phyloP scores from a whole-genome alignment of 2,888 invertebrate species.

The Ennomos quercinarius region DNA sequence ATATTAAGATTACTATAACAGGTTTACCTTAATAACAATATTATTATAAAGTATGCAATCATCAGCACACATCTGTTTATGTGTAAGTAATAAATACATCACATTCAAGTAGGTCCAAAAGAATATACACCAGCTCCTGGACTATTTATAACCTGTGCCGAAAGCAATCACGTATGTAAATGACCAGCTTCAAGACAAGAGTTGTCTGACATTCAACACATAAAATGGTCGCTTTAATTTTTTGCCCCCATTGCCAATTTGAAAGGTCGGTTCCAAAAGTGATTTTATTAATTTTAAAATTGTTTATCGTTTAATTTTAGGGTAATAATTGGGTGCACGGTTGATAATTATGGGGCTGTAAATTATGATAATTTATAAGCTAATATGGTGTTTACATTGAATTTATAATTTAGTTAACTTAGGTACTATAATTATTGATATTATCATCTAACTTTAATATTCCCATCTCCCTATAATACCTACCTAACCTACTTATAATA shows the following conservation, averaged over 20 bases:
- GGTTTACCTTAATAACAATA: too few relatives aligned
- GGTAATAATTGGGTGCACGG: conserved; percentile 19
- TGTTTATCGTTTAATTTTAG: conserved; percentile 21
- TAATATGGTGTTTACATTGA: background rate
- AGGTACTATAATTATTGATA: too few relatives aligned
- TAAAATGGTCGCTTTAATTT: conserved; percentile 27
- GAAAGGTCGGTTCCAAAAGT: conserved; percentile 26
- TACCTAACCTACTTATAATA: too few relatives aligned
- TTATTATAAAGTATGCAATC: too few relatives aligned
- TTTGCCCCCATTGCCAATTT: conserved; percentile 31
- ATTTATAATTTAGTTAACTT: background rate
- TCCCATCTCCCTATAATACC: too few relatives aligned
- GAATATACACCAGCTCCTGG: conserved; percentile 21
- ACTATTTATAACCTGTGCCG: conserved; percentile 27
- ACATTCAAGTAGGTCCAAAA: too few relatives aligned
- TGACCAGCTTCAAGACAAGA: conserved; percentile 27
- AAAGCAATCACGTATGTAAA: conserved; percentile 37
- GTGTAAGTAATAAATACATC: too few relatives aligned
- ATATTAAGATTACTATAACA: too few relatives aligned
- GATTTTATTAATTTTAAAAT: conserved; percentile 20
- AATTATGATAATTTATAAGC: conserved; percentile 10
- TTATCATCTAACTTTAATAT: too few relatives aligned
- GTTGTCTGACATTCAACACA: conserved; percentile 32
- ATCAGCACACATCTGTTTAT: too few relatives aligned
- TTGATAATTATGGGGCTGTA: conserved; percentile 8